phyloP scores from a whole-genome alignment of 2,797 vertebrate species.

The Chelon labrosus region DNA sequence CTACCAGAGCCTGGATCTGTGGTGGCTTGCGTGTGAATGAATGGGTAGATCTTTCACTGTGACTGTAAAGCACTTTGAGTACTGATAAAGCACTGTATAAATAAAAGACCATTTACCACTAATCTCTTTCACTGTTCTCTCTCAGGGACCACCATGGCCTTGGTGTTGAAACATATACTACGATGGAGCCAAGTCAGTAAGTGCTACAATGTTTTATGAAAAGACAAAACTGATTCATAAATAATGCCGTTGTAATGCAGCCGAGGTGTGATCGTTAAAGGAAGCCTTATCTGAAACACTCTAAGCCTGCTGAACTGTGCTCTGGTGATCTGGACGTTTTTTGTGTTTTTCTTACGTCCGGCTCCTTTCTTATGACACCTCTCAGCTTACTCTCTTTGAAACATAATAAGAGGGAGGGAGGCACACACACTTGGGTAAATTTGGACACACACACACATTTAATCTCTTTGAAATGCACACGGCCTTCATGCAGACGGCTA shows the following conservation, averaged over 20 bases:
- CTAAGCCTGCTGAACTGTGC: slow-evolving; percentile 24
- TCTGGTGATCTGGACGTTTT: slow-evolving; percentile 32
- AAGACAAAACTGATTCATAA: slow-evolving; percentile 41
- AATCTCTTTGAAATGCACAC: slow-evolving; percentile 62
- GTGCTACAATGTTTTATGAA: slow-evolving; percentile 37
- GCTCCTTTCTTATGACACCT: slow-evolving; percentile 48
- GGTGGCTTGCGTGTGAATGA: no score
- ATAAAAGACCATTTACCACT: not conserved
- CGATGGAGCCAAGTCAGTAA: not conserved
- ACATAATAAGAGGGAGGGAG: slow-evolving; percentile 48
- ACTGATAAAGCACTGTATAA: no score
- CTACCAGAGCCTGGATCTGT: no score
- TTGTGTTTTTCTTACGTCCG: slow-evolving; percentile 32
- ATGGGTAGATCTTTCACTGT: no score
- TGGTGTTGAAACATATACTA: slow-evolving; percentile 7
- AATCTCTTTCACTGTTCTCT: slow-evolving; percentile 21
- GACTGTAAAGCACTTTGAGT: no score
- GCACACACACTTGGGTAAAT: slow-evolving; percentile 33
- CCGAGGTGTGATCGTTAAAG: slow-evolving; percentile 31
- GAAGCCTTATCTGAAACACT: slow-evolving; percentile 15
- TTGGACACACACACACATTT: slow-evolving; percentile 38
- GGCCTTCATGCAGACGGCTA: slow-evolving; percentile 49
- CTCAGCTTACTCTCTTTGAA: slow-evolving; percentile 65
- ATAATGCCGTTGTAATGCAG: slow-evolving; percentile 44
- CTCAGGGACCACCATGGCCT: slow-evolving; percentile 35